Percentiles rank a stretch among this genome's conserved stretches.
phyloP scores from a whole-genome alignment of 2,888 invertebrate species.

The Caenorhabditis becei region DNA sequence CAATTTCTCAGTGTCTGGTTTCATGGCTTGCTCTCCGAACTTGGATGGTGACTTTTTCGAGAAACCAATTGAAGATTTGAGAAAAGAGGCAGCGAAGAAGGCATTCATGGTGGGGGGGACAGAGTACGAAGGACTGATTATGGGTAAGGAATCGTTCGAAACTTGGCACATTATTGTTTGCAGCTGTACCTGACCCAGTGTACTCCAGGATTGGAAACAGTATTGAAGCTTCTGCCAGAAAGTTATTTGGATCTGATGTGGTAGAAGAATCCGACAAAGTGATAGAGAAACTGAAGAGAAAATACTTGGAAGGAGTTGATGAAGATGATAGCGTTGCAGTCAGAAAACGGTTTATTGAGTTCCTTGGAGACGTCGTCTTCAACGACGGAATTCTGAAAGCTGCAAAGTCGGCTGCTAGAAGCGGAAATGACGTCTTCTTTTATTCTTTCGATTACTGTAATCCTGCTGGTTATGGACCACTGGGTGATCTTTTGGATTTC shows the following conservation, averaged over 20 bases:
- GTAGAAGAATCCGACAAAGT: slow-evolving; percentile 9
- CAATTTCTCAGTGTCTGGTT: slow-evolving; percentile 20
- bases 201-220: slow-evolving; percentile 28
- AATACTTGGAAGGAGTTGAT: background rate
- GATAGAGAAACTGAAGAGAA: background rate
- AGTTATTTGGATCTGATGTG: slow-evolving; percentile 23
- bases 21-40: slow-evolving; percentile 62
- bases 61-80: slow-evolving; percentile 60
- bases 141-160: no score
- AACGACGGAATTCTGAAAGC: slow-evolving; percentile 43
- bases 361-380: slow-evolving; percentile 53
- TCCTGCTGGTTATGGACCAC: slow-evolving; percentile 53
- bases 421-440: slow-evolving; percentile 58
- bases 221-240: slow-evolving; percentile 3
- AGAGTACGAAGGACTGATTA: slow-evolving; percentile 64
- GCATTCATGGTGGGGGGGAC: slow-evolving; percentile 57
- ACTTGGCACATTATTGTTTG: no score
- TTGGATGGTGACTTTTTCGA: slow-evolving; percentile 72
- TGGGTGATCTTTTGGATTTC: slow-evolving; percentile 9
- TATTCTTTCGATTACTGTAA: slow-evolving; percentile 67
- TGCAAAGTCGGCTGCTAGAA: slow-evolving; percentile 32
- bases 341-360: no score
- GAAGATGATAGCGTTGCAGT: no score
- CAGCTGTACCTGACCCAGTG: slow-evolving; percentile 15
- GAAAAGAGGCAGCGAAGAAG: slow-evolving; percentile 63